A percentile compares a stretch with the other conserved stretches of the same genome.
These are phyloP conservation scores for Sorex araneus DNA, from an alignment of 2,113 vertebrate species.

Conservation along the genomic window DNA sequence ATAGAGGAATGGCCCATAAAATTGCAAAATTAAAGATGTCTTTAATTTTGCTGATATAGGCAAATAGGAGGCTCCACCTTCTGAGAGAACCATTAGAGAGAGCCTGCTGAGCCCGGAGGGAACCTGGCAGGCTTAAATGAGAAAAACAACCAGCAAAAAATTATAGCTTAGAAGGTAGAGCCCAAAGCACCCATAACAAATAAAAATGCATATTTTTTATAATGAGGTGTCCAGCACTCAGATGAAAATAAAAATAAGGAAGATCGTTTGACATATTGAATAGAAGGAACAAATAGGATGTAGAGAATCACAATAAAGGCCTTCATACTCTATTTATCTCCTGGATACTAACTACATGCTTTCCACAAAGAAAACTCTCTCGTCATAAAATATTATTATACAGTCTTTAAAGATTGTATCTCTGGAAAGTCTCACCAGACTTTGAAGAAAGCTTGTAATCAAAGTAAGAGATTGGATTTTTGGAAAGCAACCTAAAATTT, in stretches of 20 bases:
- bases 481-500: constrained; percentile 16
- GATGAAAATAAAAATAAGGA: too few relatives aligned
- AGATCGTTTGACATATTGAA: background rate
- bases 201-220: too few relatives aligned
- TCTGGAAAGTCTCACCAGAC: background rate
- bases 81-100: background rate
- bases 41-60: too few relatives aligned
- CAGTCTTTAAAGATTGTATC: background rate
- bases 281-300: background rate
- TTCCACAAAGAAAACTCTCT: too few relatives aligned
- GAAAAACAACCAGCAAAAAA: background rate
- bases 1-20: background rate
- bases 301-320: too few relatives aligned
- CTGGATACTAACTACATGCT: background rate
- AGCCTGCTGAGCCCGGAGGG: background rate
- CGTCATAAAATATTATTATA: background rate
- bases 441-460: background rate
- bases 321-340: background rate
- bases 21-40: background rate
- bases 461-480: background rate
- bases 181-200: background rate
- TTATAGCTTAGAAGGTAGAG: background rate
- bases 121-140: background rate
- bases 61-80: background rate
- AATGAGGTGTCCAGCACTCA: too few relatives aligned